These are phyloP conservation scores for Laupala kohalensis DNA, from an alignment of 1,140 invertebrate genomes.

Conservation along the genomic window DNA sequence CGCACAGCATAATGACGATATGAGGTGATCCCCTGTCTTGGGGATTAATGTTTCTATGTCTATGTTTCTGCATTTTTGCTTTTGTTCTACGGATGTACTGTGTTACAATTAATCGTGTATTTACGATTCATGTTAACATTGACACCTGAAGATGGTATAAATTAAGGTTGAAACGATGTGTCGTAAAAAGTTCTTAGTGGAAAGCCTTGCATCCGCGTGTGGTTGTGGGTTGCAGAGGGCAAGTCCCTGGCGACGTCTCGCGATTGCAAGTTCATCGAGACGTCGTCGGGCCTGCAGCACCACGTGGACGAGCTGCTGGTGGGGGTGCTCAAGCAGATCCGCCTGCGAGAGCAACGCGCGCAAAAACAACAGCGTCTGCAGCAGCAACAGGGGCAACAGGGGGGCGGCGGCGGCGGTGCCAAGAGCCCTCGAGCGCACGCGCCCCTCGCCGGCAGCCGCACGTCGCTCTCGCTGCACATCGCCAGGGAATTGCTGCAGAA, in stretches of 20 bases:
- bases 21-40: too few relatives aligned
- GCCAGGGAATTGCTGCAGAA: constrained; percentile 69
- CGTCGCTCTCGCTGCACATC: constrained; percentile 58
- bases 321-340: constrained; percentile 73
- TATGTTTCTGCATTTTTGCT: too few relatives aligned
- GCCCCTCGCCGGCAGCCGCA: constrained; percentile 49
- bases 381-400: constrained; percentile 28
- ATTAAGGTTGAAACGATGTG: too few relatives aligned
- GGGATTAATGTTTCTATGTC: too few relatives aligned
- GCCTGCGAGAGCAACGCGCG: constrained; percentile 56
- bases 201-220: background rate
- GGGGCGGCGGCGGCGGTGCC: constrained; percentile 26
- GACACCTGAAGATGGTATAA: too few relatives aligned
- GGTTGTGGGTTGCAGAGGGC: constrained; percentile 50
- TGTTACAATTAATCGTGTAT: too few relatives aligned
- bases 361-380: constrained; percentile 44
- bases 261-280: constrained; percentile 87
- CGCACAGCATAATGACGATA: too few relatives aligned
- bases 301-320: constrained; percentile 84
- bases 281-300: constrained; percentile 79
- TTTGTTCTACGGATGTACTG: too few relatives aligned
- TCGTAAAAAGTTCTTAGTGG: too few relatives aligned
- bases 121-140: too few relatives aligned
- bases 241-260: constrained; percentile 70
- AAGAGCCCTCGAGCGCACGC: constrained; percentile 41